Base-by-base conservation (phyloP, 2,797 vertebrate genomes). In the Otolemur crassicaudatus region DNA sequence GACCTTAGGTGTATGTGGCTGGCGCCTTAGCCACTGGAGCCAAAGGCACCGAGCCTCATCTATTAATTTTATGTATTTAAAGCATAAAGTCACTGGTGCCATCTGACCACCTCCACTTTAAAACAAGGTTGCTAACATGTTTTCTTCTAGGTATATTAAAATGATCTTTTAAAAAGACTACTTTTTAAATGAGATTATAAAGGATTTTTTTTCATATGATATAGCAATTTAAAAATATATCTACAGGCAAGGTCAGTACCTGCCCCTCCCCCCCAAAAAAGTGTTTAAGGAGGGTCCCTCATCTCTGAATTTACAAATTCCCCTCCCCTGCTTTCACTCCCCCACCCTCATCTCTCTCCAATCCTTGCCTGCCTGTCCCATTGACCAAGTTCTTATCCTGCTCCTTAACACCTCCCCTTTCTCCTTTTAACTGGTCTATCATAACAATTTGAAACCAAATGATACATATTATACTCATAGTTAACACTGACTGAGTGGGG, bases 401-500 rank as follows among this genome's bases (percentile, higher is more conserved):
- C 56, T 94, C 77, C 77, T 67, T 87, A 27, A 63, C 8, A 16
- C 40, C 84, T 82, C 75, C 70, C 49, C 60, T 72, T 82, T 75
- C 87, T 77, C 84, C 43, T 79, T 67, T 67, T 34, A 40, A 81
- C 87, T 40, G 73, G 46, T 40, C 90, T 70, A 92, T 80, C 37
- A 22, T 67, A 72, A 93, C 58, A 93, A 87, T 77, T 37, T 87
- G 46, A 88, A 95, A 90, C 73, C 49, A 60, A 91, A 93, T 46
- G 70, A 69, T 56, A 82, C 34, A 67, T 25, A 76, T 49, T 81
- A 61, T 17, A 56, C 31, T 86, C 84, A 80, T 72, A 90, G 81
- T 80, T 87, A 53, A 53, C 73, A 58, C 70, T 67, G 83, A 87
- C 90, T 85, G 92, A 96, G 70, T 84, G 90, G 77, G 61, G 69